Percentiles rank a stretch among this genome's conserved stretches.
Evolutionary conservation across 1,140 invertebrate genomes (phyloP).

Genomic region (Oscheius sp.): DNA sequence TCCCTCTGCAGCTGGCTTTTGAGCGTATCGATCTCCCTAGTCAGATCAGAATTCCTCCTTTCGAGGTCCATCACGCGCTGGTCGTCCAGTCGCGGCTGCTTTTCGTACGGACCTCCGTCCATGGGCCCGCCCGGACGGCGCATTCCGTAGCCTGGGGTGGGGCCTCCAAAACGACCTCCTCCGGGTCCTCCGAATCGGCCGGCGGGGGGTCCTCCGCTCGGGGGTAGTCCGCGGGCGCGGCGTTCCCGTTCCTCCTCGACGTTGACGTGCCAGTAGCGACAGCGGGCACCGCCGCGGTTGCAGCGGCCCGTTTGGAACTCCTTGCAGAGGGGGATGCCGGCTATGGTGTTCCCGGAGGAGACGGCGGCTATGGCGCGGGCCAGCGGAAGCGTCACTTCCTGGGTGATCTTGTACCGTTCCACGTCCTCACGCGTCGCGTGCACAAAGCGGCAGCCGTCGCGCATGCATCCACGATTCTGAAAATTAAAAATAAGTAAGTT

Average conservation of each 20-base stretch:
- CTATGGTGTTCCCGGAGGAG: constrained; percentile 47
- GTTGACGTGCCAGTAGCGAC: constrained; percentile 48
- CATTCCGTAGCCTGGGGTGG: background rate
- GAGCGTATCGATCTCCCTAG: constrained; percentile 48
- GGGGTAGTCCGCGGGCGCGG: constrained; percentile 8
- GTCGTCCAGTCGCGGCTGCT: constrained; percentile 22
- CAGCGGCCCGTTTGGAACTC: constrained; percentile 42
- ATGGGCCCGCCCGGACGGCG: constrained; percentile 22
- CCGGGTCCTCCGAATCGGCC: background rate
- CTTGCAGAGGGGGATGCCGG: constrained; percentile 56
- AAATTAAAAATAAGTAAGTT: background rate
- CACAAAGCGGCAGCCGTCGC: constrained; percentile 56
- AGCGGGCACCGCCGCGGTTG: constrained; percentile 26
- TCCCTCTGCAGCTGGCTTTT: constrained; percentile 50
- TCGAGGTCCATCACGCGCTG: constrained; percentile 45
- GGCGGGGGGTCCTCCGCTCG: background rate
- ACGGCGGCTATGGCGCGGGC: constrained; percentile 54
- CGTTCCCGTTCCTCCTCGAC: constrained; percentile 44
- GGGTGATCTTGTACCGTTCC: constrained; percentile 45
- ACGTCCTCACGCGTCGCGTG: constrained; percentile 50
- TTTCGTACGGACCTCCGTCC: constrained; percentile 7
- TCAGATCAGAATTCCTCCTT: constrained; percentile 46
- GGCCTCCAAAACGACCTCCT: constrained; percentile 4
- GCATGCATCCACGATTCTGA: constrained; percentile 52
- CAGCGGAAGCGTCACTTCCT: constrained; percentile 26